phyloP scores from a whole-genome alignment of 2,888 invertebrate species.

The Calliphora vomitoria region DNA sequence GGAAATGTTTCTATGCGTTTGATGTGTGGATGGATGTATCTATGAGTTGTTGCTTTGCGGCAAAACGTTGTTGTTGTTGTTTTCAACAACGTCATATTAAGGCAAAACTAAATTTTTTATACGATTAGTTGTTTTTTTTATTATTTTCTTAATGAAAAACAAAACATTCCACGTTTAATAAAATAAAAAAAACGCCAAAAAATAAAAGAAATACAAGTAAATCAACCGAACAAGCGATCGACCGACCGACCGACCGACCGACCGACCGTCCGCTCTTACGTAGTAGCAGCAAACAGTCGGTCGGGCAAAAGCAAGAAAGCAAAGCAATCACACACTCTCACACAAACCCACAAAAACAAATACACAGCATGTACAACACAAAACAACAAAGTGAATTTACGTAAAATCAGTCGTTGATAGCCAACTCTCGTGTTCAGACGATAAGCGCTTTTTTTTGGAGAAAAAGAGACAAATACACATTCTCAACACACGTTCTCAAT shows the following conservation, averaged over 20 bases:
- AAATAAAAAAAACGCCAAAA: not conserved
- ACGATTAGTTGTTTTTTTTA: slow-evolving; percentile 29
- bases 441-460: slow-evolving; percentile 78
- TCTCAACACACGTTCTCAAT: slow-evolving; percentile 32
- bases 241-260: slow-evolving; percentile 18
- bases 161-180: slow-evolving; percentile 1
- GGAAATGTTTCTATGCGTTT: not conserved
- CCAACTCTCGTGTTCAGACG: slow-evolving; percentile 83
- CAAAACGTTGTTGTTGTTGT: slow-evolving; percentile 25
- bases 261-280: slow-evolving; percentile 46
- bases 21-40: not conserved
- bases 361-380: slow-evolving; percentile 63
- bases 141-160: slow-evolving; percentile 5
- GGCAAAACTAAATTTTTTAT: not conserved
- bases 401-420: slow-evolving; percentile 83
- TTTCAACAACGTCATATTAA: slow-evolving; percentile 47
- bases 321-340: slow-evolving; percentile 48
- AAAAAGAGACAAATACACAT: slow-evolving; percentile 61
- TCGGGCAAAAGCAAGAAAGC: slow-evolving; percentile 44
- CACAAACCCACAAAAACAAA: slow-evolving; percentile 59
- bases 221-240: slow-evolving; percentile 25
- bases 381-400: slow-evolving; percentile 75
- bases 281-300: slow-evolving; percentile 1
- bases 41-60: slow-evolving; percentile 45
- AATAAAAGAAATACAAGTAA: slow-evolving; percentile 30